Percentiles rank a stretch among this genome's conserved stretches.
These are phyloP conservation scores for Syngnathus rostellatus DNA, from an alignment of 2,797 vertebrate species.

Conservation along the genomic window DNA sequence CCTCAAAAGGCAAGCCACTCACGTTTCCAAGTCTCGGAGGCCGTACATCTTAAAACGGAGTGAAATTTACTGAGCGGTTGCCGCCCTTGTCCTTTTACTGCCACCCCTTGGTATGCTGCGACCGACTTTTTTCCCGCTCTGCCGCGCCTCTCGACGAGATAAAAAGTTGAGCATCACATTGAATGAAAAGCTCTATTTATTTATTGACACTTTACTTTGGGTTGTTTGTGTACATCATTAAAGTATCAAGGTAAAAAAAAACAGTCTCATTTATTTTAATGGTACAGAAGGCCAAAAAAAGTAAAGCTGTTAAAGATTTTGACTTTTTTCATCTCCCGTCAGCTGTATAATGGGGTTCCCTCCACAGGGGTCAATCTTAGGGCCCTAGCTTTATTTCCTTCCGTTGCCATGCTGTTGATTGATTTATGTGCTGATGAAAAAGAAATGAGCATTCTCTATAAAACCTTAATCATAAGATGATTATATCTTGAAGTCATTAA, in stretches of 20 bases:
- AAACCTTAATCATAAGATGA: too few species aligned
- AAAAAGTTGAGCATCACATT: slow-evolving; percentile 43
- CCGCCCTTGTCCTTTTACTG: slow-evolving; percentile 13
- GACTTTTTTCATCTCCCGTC: too few species aligned
- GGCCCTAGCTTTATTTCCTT: too few species aligned
- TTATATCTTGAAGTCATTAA: too few species aligned
- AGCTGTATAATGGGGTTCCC: too few species aligned
- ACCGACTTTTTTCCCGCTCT: slow-evolving; percentile 5
- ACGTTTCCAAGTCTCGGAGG: slow-evolving; percentile 82
- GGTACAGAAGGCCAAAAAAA: neutral
- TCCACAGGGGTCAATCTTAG: too few species aligned
- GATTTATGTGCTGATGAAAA: too few species aligned
- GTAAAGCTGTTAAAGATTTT: neutral
- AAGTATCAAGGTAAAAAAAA: slow-evolving; percentile 23
- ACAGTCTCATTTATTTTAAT: neutral
- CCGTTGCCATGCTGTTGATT: too few species aligned
- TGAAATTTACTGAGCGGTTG: slow-evolving; percentile 74
- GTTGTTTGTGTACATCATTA: slow-evolving; percentile 55
- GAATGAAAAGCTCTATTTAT: slow-evolving; percentile 48
- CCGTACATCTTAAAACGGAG: slow-evolving; percentile 92
- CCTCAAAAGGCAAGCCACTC: slow-evolving; percentile 81
- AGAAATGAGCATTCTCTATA: too few species aligned
- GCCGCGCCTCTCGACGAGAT: slow-evolving; percentile 38
- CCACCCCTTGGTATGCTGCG: slow-evolving; percentile 7
- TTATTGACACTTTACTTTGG: slow-evolving; percentile 30